Conservation (phyloP, 2,113 vertebrate species). For the Nibea albiflora region DNA sequence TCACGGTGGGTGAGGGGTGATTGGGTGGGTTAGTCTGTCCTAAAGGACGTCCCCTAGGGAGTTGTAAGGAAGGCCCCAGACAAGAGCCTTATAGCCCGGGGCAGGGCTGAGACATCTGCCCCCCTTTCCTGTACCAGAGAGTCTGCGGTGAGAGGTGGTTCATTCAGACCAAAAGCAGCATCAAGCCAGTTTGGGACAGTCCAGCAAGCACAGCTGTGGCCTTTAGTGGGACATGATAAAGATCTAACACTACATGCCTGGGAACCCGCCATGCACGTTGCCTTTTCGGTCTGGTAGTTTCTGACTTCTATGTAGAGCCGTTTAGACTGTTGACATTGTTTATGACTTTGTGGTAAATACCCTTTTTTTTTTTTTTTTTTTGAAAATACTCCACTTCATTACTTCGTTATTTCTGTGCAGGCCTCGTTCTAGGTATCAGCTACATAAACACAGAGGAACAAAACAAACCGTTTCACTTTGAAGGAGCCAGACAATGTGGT, state of each 20-base stretch:
- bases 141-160: conserved; percentile 39
- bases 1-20: conserved; percentile 27
- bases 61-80: conserved; percentile 70
- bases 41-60: conserved; percentile 68
- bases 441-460: background rate
- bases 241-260: conserved; percentile 61
- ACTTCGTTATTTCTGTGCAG: conserved; percentile 29
- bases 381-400: conserved; percentile 34
- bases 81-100: conserved; percentile 64
- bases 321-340: conserved; percentile 23
- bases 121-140: conserved; percentile 60
- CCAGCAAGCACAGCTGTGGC: conserved; percentile 65
- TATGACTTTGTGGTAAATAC: conserved; percentile 21
- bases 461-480: conserved; percentile 28
- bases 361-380: background rate
- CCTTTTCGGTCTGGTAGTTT: conserved; percentile 22
- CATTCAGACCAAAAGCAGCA: conserved; percentile 36
- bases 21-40: conserved; percentile 33
- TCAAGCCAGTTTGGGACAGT: conserved; percentile 30
- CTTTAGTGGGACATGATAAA: conserved; percentile 58
- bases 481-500: conserved; percentile 20
- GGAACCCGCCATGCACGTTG: conserved; percentile 38
- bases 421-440: no score
- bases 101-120: conserved; percentile 78
- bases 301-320: background rate